Evolutionary conservation across 2,113 vertebrate genomes (phyloP), one percentile per base, ranked within the genome.

Genomic region (Damaliscus lunatus): DNA sequence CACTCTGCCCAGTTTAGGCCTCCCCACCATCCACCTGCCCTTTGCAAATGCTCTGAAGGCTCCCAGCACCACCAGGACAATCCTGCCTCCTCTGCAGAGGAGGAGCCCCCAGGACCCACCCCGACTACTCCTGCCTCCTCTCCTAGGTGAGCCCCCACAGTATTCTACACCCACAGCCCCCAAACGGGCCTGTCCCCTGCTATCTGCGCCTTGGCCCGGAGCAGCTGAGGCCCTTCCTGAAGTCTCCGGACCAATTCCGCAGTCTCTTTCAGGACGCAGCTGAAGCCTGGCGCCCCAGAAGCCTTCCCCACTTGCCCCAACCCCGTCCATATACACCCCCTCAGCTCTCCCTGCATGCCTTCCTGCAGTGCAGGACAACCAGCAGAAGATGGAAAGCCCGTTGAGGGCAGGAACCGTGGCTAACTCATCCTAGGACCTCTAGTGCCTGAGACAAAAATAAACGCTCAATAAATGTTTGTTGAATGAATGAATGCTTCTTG

Each of bases 401-500:
- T n/a, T 1, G 0, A 50, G 64, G 33, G n/a, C 7, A 50, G 60
- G 62, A 88, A n/a, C 19, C 0, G 0, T 14, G 80, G 50, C 53
- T 74, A 48, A 91, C 48, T 88, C 62, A 78, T 84, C 77, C 67
- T 33, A 3, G 21, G 23, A 25, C 17, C 19, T 29, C 36, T 2
- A 36, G 25, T 19, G 57, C 33, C 27, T 0, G 6, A 67, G 67
- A 88, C 40, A 90, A 78, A 97, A 82, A 50, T 9, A 64, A 67
- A 36, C 5, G 1, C 59, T 55, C n/a, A 21, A 52, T 12, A 78
- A 92, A 84, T 53, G 55, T 43, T 78, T 81, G 52, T 53, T 60
- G 85, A 82, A 17, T 95, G 85, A 88, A 57, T 78, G 67, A 71
- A 33, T n/a, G 62, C 31, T 80, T 83, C 46, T 92, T 84, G 48